These are phyloP conservation scores for Nomada ferruginata DNA, from an alignment of 2,888 invertebrate genomes.

Conservation along the genomic window DNA sequence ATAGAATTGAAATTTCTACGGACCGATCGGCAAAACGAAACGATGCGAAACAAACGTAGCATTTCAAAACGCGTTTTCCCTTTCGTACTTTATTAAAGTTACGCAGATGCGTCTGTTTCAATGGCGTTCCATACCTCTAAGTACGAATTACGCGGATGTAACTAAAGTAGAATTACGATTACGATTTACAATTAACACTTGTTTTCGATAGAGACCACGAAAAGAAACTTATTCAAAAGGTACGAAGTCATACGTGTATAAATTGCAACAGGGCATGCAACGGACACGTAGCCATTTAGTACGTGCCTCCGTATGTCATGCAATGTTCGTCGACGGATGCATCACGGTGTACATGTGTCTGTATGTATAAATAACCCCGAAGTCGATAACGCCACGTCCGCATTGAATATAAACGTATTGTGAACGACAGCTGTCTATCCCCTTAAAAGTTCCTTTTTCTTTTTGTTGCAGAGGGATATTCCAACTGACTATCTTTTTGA, in stretches of 20 bases:
- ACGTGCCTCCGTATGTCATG: constrained; percentile 20
- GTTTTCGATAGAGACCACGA: constrained; percentile 34
- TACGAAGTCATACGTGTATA: constrained; percentile 40
- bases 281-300: constrained; percentile 4
- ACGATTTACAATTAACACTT: background rate
- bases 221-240: constrained; percentile 38
- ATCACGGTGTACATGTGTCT: constrained; percentile 36
- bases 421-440: background rate
- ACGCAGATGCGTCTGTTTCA: background rate
- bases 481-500: background rate
- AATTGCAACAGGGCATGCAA: constrained; percentile 15
- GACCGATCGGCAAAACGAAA: background rate
- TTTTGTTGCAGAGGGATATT: background rate
- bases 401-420: background rate
- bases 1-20: constrained; percentile 12
- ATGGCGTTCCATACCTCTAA: background rate
- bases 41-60: background rate
- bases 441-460: background rate
- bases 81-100: background rate
- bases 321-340: constrained; percentile 56
- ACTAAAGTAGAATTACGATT: constrained; percentile 9
- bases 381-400: constrained; percentile 6
- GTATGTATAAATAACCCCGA: background rate
- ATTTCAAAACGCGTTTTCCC: background rate
- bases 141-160: background rate